Evolutionary conservation across 2,797 vertebrate genomes (phyloP).

Genomic region (Notamacropus eugenii): DNA sequence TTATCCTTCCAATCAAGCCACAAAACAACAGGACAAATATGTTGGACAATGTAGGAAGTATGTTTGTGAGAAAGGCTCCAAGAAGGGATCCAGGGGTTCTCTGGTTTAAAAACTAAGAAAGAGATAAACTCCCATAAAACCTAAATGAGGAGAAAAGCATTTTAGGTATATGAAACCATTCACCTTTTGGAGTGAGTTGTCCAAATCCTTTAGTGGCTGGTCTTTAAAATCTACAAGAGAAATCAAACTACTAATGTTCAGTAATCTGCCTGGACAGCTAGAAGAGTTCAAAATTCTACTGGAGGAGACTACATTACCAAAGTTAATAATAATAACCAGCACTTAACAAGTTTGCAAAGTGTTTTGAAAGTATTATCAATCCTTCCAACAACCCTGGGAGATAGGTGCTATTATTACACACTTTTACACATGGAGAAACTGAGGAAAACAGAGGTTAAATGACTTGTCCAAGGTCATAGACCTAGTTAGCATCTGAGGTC

Average conservation of each 20-base stretch:
- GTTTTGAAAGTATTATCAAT: not conserved
- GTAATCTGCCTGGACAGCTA: not conserved
- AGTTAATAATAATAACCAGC: not conserved
- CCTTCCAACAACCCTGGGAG: not conserved
- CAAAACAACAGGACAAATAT: not conserved
- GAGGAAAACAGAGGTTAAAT: not conserved
- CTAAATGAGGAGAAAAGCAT: conserved; percentile 20
- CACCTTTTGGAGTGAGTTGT: not conserved
- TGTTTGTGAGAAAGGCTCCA: conserved; percentile 30
- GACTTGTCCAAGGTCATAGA: not conserved
- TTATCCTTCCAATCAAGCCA: not conserved
- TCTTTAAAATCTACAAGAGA: conserved; percentile 25
- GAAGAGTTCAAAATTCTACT: not conserved
- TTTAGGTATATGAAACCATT: not conserved
- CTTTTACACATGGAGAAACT: not conserved
- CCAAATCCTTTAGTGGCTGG: not conserved
- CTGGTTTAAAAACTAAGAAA: not conserved
- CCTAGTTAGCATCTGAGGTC: not conserved
- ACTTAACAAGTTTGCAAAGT: not conserved
- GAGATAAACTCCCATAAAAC: not conserved
- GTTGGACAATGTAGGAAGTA: not conserved
- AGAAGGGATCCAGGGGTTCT: not conserved
- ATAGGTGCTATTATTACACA: not conserved
- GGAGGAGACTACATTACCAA: not conserved
- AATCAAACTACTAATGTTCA: not conserved